These are phyloP conservation scores for Triplophysa rosa DNA, from an alignment of 2,113 vertebrate species.

Conservation along the genomic window DNA sequence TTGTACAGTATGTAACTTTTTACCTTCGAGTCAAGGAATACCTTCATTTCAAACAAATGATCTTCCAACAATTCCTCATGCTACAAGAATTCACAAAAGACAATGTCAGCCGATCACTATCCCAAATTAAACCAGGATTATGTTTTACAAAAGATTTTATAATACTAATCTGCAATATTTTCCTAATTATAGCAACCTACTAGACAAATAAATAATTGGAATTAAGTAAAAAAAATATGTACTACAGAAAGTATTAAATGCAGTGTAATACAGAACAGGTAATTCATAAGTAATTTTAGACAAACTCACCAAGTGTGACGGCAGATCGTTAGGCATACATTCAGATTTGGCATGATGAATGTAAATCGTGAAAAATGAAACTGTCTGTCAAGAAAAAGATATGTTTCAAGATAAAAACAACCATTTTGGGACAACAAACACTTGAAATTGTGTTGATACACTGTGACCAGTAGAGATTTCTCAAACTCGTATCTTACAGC, in stretches of 20 bases:
- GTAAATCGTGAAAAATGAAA: background rate
- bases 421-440: background rate
- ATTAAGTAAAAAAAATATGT: background rate
- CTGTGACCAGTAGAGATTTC: background rate
- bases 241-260: background rate
- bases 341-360: background rate
- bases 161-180: no score
- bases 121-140: background rate
- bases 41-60: background rate
- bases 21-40: background rate
- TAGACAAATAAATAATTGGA: no score
- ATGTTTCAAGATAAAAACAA: background rate
- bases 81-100: background rate
- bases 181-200: no score
- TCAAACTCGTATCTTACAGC: no score
- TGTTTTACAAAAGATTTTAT: no score
- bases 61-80: background rate
- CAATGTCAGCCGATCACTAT: background rate
- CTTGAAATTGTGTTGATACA: background rate
- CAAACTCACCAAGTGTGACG: background rate
- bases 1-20: background rate
- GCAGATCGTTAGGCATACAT: fast-evolving
- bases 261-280: background rate
- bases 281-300: background rate
- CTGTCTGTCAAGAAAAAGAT: conserved; percentile 4